These are phyloP conservation scores for Scortum barcoo DNA, from an alignment of 2,113 vertebrate species.

Conservation along the genomic window DNA sequence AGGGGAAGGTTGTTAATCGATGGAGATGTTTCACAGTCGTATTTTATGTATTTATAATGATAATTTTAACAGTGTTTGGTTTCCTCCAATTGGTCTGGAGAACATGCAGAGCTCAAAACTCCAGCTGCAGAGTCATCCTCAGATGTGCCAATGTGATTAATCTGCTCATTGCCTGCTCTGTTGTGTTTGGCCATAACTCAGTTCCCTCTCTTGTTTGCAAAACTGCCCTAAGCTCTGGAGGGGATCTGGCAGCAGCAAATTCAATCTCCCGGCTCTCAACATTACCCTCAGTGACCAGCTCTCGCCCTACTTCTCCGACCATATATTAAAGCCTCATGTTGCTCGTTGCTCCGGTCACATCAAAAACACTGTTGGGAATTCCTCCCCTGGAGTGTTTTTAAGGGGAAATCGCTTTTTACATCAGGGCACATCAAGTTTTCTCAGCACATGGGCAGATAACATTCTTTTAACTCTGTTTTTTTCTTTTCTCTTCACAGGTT, in stretches of 20 bases:
- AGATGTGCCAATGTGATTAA: slow-evolving; percentile 62
- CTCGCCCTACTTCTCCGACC: slow-evolving; percentile 52
- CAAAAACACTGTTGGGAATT: slow-evolving; percentile 12
- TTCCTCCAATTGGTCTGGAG: neutral
- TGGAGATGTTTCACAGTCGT: neutral
- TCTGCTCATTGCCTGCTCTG: slow-evolving; percentile 53
- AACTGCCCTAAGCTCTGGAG: slow-evolving; percentile 59
- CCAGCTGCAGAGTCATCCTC: slow-evolving; percentile 18
- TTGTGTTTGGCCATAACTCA: slow-evolving; percentile 62
- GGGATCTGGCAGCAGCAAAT: slow-evolving; percentile 69
- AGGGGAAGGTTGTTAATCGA: neutral
- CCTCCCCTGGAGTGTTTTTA: neutral
- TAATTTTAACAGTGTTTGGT: slow-evolving; percentile 21
- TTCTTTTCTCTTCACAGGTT: slow-evolving; percentile 82
- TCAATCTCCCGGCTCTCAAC: slow-evolving; percentile 44
- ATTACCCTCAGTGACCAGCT: slow-evolving; percentile 47
- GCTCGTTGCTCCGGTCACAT: slow-evolving; percentile 14
- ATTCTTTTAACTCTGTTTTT: neutral
- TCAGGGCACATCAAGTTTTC: neutral
- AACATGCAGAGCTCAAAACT: slow-evolving; percentile 18
- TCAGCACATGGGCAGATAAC: neutral
- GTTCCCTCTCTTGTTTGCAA: slow-evolving; percentile 66
- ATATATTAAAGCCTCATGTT: slow-evolving; percentile 33
- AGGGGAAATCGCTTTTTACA: slow-evolving; percentile 7
- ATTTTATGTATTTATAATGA: neutral